Percentiles rank a stretch among this genome's conserved stretches.
Evolutionary conservation across 2,113 vertebrate genomes (phyloP).

Genomic region (Aramus guarauna): DNA sequence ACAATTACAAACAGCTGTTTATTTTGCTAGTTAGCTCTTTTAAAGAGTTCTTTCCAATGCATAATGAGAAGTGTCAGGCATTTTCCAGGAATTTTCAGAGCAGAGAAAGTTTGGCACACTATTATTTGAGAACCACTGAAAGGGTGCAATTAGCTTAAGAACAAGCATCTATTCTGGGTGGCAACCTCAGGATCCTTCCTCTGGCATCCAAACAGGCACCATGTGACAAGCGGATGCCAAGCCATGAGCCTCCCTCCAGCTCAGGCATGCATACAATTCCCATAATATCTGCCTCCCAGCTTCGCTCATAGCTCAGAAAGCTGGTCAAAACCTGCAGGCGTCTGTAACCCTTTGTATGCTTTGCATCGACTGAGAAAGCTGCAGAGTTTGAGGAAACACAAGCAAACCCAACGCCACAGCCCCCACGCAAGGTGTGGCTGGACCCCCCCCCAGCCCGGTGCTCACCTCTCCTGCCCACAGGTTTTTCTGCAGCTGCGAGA

Average conservation of each 20-base stretch:
- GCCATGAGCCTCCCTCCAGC: constrained; percentile 13
- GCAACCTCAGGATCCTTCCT: constrained; percentile 1
- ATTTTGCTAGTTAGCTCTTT: background rate
- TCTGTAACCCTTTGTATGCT: background rate
- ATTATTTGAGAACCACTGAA: background rate
- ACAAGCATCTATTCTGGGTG: constrained; percentile 18
- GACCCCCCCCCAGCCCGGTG: rapidly evolving
- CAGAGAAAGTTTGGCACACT: background rate
- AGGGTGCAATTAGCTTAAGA: constrained; percentile 14
- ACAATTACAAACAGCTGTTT: background rate
- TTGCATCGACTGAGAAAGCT: background rate
- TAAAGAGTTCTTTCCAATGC: rapidly evolving
- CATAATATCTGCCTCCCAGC: constrained; percentile 19
- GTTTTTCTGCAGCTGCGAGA: background rate
- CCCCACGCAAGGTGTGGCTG: rapidly evolving
- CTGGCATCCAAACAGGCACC: background rate
- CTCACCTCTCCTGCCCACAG: rapidly evolving
- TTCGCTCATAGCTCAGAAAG: background rate
- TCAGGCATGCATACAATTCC: constrained; percentile 52
- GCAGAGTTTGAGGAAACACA: rapidly evolving
- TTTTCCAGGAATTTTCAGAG: background rate
- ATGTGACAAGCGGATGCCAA: background rate
- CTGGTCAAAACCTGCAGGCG: background rate
- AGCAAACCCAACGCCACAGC: background rate
- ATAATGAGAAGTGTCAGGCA: background rate